These are phyloP conservation scores for Sandelia bainsii DNA, from an alignment of 2,797 vertebrate species.

Conservation along the genomic window DNA sequence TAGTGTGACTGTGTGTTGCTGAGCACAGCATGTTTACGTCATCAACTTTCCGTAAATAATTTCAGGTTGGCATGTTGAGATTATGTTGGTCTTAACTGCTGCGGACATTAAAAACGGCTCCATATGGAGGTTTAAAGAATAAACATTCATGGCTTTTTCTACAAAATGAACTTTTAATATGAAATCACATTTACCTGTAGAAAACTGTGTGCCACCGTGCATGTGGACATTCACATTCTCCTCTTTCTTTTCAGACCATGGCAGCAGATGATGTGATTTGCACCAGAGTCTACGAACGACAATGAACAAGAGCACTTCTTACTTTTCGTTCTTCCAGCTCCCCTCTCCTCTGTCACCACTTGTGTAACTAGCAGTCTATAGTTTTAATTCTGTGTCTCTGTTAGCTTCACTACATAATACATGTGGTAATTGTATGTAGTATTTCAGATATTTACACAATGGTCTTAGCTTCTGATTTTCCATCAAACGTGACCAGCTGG, in stretches of 20 bases:
- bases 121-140: slow-evolving; percentile 1
- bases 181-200: neutral
- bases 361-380: slow-evolving; percentile 29
- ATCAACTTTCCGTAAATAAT: slow-evolving; percentile 1
- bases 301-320: slow-evolving; percentile 77
- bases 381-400: slow-evolving; percentile 49
- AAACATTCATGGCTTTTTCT: neutral
- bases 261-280: slow-evolving; percentile 82
- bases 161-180: neutral
- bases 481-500: slow-evolving; percentile 29
- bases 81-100: slow-evolving; percentile 1
- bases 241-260: slow-evolving; percentile 81
- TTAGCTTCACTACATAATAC: slow-evolving; percentile 53
- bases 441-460: slow-evolving; percentile 47
- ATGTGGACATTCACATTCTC: slow-evolving; percentile 12
- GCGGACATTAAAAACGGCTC: neutral
- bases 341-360: slow-evolving; percentile 32
- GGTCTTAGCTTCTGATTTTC: slow-evolving; percentile 42
- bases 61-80: slow-evolving; percentile 2
- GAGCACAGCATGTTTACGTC: neutral
- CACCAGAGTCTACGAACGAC: slow-evolving; percentile 83
- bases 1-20: neutral
- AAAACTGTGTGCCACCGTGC: neutral
- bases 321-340: slow-evolving; percentile 48
- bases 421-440: slow-evolving; percentile 42